These are phyloP conservation scores for Fragum whitleyi DNA, from an alignment of 2,888 invertebrate genomes.

Conservation along the genomic window DNA sequence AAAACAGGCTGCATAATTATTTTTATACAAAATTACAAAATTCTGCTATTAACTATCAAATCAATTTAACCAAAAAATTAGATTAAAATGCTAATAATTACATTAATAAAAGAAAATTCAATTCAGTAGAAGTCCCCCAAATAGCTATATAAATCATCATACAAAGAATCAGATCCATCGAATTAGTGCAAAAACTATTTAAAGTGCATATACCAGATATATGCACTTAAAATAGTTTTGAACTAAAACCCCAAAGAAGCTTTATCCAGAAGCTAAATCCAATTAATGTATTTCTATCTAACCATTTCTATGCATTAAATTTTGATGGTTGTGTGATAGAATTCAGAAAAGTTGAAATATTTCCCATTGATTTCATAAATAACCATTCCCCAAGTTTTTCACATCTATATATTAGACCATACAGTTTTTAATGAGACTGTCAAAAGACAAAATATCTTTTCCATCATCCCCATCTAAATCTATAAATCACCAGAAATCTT, in stretches of 20 bases:
- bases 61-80: background rate
- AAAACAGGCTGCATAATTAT: background rate
- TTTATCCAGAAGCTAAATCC: background rate
- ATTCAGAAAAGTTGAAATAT: background rate
- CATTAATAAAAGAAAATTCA: slow-evolving; percentile 1
- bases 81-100: slow-evolving; percentile 8
- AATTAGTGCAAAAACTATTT: no score
- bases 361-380: slow-evolving; percentile 13
- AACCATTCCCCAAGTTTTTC: slow-evolving; percentile 6
- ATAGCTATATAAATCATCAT: background rate
- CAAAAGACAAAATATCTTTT: slow-evolving; percentile 15
- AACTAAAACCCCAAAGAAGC: background rate
- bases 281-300: slow-evolving; percentile 15
- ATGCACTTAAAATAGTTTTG: no score
- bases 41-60: slow-evolving; percentile 13
- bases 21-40: background rate
- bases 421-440: slow-evolving; percentile 46
- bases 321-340: background rate
- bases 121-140: background rate
- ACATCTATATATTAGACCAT: slow-evolving; percentile 8
- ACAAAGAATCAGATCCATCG: background rate
- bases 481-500: slow-evolving; percentile 22
- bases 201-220: no score
- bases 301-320: slow-evolving; percentile 7
- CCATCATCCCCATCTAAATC: slow-evolving; percentile 13